Conservation (phyloP, 2,888 invertebrate genomes). For the Xylota sylvarum region DNA sequence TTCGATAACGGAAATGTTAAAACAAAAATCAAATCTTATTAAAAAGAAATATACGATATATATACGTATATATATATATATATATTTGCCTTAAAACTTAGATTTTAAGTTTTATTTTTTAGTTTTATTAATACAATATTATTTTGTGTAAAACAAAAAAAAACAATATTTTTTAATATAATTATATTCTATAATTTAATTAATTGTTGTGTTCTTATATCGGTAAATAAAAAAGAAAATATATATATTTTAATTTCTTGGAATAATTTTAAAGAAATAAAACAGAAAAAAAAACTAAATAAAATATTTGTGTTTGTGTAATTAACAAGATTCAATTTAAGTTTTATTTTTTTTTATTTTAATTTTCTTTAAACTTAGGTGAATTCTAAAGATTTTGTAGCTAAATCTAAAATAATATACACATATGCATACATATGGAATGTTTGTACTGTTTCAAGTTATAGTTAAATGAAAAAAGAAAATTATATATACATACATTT, state of each 20-base stretch:
- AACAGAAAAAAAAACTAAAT: neutral
- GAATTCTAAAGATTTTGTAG: slow-evolving; percentile 65
- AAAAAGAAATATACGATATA: slow-evolving; percentile 22
- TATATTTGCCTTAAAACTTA: slow-evolving; percentile 73
- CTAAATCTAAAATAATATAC: slow-evolving; percentile 56
- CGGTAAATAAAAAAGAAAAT: slow-evolving; percentile 44
- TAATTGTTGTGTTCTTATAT: slow-evolving; percentile 76
- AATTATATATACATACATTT: slow-evolving; percentile 39
- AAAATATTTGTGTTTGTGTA: slow-evolving; percentile 73
- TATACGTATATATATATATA: slow-evolving; percentile 38
- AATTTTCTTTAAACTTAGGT: slow-evolving; percentile 51
- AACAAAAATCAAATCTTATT: slow-evolving; percentile 28
- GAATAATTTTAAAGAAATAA: slow-evolving; percentile 7
- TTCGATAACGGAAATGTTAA: slow-evolving; percentile 54
- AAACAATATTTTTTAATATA: slow-evolving; percentile 49
- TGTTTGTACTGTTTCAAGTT: slow-evolving; percentile 68
- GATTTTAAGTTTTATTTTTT: slow-evolving; percentile 61
- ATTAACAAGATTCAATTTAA: slow-evolving; percentile 60
- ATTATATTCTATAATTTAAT: slow-evolving; percentile 59
- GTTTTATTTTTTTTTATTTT: slow-evolving; percentile 29
- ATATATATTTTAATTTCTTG: slow-evolving; percentile 50
- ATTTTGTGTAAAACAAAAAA: slow-evolving; percentile 64
- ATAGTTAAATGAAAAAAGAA: slow-evolving; percentile 65
- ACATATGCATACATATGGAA: slow-evolving; percentile 37
- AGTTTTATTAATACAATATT: slow-evolving; percentile 47